Base-by-base conservation (phyloP, 2,888 invertebrate genomes). In the Helleia helle region DNA sequence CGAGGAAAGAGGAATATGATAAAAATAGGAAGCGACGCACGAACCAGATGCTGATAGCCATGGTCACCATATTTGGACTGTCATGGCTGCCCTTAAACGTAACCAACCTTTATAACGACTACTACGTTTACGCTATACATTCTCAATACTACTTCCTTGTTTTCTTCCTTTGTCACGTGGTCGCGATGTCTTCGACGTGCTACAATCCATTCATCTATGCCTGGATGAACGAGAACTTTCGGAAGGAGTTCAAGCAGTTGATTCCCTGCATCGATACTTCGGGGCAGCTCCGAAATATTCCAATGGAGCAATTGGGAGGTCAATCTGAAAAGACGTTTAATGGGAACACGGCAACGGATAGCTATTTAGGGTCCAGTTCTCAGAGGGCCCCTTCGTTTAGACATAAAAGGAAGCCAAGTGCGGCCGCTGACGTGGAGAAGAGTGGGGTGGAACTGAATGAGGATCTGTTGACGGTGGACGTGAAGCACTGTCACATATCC, bases 121-220 rank as follows among this genome's bases (percentile, higher is more conserved):
- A 95, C 57, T 91, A 93, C 65, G 87, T 87, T 31, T 88, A 88
- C 43, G 90, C 91, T 13, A 90, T 89, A 43, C 87, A 90, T 47
- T 92, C 94, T 90, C 88, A 89, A 36, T 96, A 93, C 72, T 96
- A 95, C 69, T 91, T 91, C 51, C 77, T 97, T n/a, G 87, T 93
- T 53, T 99, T 97, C 67, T 95, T 98, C 74, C 86, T 93, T 43
- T 91, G 93, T 1, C 97, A 97, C 68, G 90, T 95, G 14, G 88
- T 96, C 46, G 97, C 97, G 15, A 97, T 97, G 95, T 95, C 95
- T 41, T 96, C 96, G 36, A 96, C 96, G 0, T 96, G 97, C 69
- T 98, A 97, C 86, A 98, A 98, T 71, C 97, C 97, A 0, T 95
- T 98, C 65, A 89, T 98, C 29, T 98, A 98, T 71, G 97, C 97